These are phyloP conservation scores for Scomber japonicus DNA, from an alignment of 2,113 vertebrate genomes.

Conservation along the genomic window DNA sequence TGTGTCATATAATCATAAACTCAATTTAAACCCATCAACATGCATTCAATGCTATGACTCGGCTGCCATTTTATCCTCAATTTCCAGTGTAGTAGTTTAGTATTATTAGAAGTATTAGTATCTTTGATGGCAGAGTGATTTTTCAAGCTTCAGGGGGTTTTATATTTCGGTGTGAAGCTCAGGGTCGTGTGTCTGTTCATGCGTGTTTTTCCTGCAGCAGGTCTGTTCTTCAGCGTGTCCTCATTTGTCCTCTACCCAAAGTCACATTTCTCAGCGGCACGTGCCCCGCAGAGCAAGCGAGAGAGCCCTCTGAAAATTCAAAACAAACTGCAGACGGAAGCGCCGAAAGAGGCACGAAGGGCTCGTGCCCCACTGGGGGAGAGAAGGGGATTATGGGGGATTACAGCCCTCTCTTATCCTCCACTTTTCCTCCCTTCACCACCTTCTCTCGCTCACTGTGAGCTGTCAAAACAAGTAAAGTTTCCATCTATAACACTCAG, in stretches of 20 bases:
- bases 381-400: conserved; percentile 65
- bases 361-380: conserved; percentile 21
- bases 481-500: conserved; percentile 1
- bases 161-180: not conserved
- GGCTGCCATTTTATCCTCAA: no score
- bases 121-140: not conserved
- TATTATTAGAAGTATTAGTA: no score
- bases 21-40: no score
- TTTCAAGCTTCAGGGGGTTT: conserved; percentile 1
- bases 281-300: not conserved
- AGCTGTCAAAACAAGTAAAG: conserved; percentile 27
- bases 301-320: conserved; percentile 32
- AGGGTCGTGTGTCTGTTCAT: not conserved
- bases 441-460: conserved; percentile 13
- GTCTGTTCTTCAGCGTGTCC: not conserved
- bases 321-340: conserved; percentile 49
- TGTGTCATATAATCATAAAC: no score
- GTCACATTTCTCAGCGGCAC: conserved; percentile 49
- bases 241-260: conserved; percentile 34
- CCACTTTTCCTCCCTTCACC: conserved; percentile 64
- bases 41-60: no score
- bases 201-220: not conserved
- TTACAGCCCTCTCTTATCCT: conserved; percentile 55
- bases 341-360: not conserved
- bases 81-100: no score